Percentiles rank a stretch among this genome's conserved stretches.
Evolutionary conservation across 2,888 invertebrate genomes (phyloP).

Genomic region (Calameuta filiformis): DNA sequence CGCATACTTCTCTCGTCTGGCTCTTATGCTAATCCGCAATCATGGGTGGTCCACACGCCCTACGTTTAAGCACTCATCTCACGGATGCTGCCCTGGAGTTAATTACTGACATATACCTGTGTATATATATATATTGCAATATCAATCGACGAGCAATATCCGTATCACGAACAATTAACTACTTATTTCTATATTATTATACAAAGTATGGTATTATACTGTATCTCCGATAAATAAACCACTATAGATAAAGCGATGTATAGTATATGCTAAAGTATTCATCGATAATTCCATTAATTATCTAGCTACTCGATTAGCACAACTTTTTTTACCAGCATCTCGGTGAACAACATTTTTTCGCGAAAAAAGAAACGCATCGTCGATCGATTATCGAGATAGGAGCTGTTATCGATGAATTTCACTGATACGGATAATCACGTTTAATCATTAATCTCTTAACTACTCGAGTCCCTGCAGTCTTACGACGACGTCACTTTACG

Average conservation of each 20-base stretch:
- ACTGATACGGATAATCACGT: not conserved
- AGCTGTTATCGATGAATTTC: not conserved
- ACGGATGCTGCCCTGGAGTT: conserved; percentile 22
- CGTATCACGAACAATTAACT: not conserved
- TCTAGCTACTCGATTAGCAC: not conserved
- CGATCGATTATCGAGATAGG: not conserved
- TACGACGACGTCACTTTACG: not conserved
- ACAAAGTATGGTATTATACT: not conserved
- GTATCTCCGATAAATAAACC: not conserved
- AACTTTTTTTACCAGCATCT: not conserved
- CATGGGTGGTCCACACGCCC: conserved; percentile 45
- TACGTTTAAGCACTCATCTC: conserved; percentile 23
- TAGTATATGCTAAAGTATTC: not conserved
- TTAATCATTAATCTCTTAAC: not conserved
- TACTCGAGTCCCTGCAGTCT: too few species aligned
- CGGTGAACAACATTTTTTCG: not conserved
- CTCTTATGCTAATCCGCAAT: conserved; percentile 48
- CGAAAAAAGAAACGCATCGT: too few species aligned
- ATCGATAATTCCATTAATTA: not conserved
- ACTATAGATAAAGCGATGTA: not conserved
- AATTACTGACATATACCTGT: not conserved
- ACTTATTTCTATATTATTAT: not conserved
- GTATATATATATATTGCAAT: not conserved
- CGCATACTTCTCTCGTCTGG: conserved; percentile 18
- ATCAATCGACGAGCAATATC: not conserved